These are phyloP conservation scores for Volucella bombylans DNA, from an alignment of 2,888 invertebrate species.

Conservation along the genomic window DNA sequence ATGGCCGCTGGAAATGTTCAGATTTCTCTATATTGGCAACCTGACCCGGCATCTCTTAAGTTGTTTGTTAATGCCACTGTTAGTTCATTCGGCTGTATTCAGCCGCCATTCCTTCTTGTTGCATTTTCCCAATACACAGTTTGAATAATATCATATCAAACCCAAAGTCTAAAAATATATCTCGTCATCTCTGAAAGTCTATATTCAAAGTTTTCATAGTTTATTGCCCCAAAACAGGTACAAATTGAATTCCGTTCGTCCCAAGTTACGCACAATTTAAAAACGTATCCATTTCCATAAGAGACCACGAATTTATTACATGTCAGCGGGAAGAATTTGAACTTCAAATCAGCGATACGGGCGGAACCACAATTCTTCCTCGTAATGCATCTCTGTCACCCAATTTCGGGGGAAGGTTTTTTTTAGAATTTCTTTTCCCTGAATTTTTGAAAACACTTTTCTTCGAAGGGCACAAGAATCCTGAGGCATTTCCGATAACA, in stretches of 20 bases:
- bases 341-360: constrained; percentile 47
- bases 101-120: no score
- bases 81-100: no score
- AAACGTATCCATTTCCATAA: constrained; percentile 39
- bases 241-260: constrained; percentile 19
- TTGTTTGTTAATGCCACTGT: no score
- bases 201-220: neutral
- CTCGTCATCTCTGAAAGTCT: neutral
- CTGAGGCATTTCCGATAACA: constrained; percentile 24
- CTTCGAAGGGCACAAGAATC: neutral
- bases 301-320: constrained; percentile 46
- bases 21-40: no score
- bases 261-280: constrained; percentile 38
- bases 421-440: constrained; percentile 3
- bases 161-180: neutral
- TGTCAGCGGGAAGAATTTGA: constrained; percentile 51
- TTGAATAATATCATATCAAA: neutral
- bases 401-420: constrained; percentile 31
- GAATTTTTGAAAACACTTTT: neutral
- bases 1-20: no score
- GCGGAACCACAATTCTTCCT: constrained; percentile 17
- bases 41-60: no score
- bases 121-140: no score
- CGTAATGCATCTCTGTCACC: constrained; percentile 45
- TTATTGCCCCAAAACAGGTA: constrained; percentile 28